Conservation (phyloP, 2,888 invertebrate species). For the Polylopha cassiicola region DNA sequence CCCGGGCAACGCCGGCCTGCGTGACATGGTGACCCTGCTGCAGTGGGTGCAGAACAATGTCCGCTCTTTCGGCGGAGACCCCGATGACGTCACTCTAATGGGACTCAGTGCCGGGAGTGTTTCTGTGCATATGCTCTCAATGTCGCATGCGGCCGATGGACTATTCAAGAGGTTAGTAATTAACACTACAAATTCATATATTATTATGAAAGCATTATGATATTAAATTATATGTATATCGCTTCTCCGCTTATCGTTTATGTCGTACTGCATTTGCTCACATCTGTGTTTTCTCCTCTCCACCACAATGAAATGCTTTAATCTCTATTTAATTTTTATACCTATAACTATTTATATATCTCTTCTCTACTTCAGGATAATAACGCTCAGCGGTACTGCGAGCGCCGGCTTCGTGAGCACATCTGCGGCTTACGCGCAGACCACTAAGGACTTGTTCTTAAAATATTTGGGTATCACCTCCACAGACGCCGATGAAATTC, state of each 20-base stretch:
- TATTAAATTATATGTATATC: too few species aligned
- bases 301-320: too few species aligned
- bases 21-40: slow-evolving; percentile 60
- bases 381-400: slow-evolving; percentile 58
- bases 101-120: slow-evolving; percentile 66
- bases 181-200: too few species aligned
- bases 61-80: slow-evolving; percentile 57
- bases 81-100: slow-evolving; percentile 54
- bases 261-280: too few species aligned
- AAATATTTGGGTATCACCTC: slow-evolving; percentile 60
- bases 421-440: slow-evolving; percentile 46
- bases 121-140: slow-evolving; percentile 49
- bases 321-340: background rate
- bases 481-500: slow-evolving; percentile 44
- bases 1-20: slow-evolving; percentile 67
- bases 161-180: slow-evolving; percentile 49
- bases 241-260: too few species aligned
- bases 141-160: slow-evolving; percentile 50
- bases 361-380: slow-evolving; percentile 49
- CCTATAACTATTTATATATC: background rate
- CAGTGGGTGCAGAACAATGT: slow-evolving; percentile 62
- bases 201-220: too few species aligned
- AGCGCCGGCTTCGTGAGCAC: slow-evolving; percentile 45
- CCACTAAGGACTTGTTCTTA: slow-evolving; percentile 40
- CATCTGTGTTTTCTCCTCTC: too few species aligned